Percentiles rank a stretch among this genome's conserved stretches.
These are phyloP conservation scores for Nycticorax nycticorax DNA, from an alignment of 2,113 vertebrate genomes.

Conservation along the genomic window DNA sequence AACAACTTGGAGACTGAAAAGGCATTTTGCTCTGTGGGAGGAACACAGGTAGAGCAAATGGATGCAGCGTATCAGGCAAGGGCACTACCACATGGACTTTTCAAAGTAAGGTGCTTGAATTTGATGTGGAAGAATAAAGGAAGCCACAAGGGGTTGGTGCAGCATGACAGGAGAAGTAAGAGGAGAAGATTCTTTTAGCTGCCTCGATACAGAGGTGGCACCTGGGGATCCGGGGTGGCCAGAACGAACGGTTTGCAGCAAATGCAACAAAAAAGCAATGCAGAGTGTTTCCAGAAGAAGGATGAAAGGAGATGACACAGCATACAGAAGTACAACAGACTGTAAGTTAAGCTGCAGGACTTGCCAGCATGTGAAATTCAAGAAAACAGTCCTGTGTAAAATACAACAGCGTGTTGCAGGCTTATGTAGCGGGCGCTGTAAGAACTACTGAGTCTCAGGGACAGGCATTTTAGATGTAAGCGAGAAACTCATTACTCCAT, in stretches of 20 bases:
- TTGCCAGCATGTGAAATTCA: not conserved
- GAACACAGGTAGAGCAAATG: not conserved
- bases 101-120: not conserved
- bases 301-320: not conserved
- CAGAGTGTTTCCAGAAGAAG: not conserved
- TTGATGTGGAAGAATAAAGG: not conserved
- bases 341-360: not conserved
- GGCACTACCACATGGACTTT: not conserved
- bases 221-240: not conserved
- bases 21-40: not conserved
- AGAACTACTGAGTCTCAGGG: not conserved
- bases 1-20: not conserved
- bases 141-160: not conserved
- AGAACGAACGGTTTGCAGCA: not conserved
- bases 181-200: not conserved
- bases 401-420: not conserved
- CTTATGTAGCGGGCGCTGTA: fast-evolving
- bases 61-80: not conserved
- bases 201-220: not conserved
- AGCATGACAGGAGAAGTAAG: fast-evolving
- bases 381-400: not conserved
- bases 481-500: not conserved
- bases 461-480: not conserved
- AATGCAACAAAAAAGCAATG: not conserved
- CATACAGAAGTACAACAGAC: not conserved